phyloP scores from a whole-genome alignment of 2,797 vertebrate genomes.

The Ambastaia sidthimunki region DNA sequence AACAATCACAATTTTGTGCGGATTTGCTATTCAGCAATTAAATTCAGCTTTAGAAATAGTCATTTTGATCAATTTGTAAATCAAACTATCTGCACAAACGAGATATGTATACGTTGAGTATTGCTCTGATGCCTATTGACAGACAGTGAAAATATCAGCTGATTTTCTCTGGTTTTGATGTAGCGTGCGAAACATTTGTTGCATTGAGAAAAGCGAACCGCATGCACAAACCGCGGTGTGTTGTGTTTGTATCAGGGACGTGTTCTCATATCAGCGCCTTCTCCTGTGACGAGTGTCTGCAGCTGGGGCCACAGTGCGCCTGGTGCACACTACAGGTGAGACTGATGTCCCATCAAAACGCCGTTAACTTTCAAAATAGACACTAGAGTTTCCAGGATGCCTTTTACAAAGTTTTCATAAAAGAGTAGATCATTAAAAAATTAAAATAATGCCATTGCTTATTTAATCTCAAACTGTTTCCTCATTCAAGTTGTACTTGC shows the following conservation, averaged over 20 bases:
- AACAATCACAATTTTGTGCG: not conserved
- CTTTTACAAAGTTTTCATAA: too few species aligned
- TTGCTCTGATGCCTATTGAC: not conserved
- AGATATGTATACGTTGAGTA: too few species aligned
- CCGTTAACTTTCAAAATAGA: not conserved
- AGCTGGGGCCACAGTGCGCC: slow-evolving; percentile 86
- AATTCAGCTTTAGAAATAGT: not conserved
- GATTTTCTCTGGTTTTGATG: slow-evolving; percentile 18
- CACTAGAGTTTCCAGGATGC: not conserved
- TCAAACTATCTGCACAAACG: not conserved
- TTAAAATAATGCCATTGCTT: too few species aligned
- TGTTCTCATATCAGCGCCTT: slow-evolving; percentile 81
- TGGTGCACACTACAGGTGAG: slow-evolving; percentile 97
- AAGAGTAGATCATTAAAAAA: not conserved
- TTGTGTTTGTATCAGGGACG: slow-evolving; percentile 74
- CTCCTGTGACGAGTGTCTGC: slow-evolving; percentile 91
- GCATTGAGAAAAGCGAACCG: slow-evolving; percentile 28
- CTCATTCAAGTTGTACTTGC: not conserved
- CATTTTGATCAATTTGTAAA: not conserved
- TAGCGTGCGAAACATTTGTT: slow-evolving; percentile 7
- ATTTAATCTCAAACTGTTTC: too few species aligned
- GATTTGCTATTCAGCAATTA: not conserved
- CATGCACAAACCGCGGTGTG: slow-evolving; percentile 16
- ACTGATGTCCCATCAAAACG: not conserved
- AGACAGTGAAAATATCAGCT: slow-evolving; percentile 37